These are phyloP conservation scores for Eupithecia abbreviata DNA, from an alignment of 2,888 invertebrate genomes.

Conservation along the genomic window DNA sequence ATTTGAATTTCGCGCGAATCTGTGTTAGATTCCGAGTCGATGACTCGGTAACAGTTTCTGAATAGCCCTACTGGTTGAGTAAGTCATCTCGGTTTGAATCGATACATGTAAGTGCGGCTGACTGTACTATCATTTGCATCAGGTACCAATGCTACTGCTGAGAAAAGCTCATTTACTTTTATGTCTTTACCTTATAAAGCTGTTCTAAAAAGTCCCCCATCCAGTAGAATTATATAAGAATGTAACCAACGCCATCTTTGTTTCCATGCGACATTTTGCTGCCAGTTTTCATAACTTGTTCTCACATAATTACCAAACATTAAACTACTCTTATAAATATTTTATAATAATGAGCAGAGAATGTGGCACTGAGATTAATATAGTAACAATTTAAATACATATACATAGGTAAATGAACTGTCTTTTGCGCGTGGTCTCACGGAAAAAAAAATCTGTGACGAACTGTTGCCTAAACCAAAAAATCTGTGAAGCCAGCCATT, in stretches of 20 bases:
- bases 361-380: neutral
- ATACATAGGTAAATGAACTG: neutral
- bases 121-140: constrained; percentile 1
- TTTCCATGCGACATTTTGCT: neutral
- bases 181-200: constrained; percentile 20
- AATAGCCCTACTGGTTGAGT: neutral
- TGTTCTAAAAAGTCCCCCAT: constrained; percentile 6
- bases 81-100: neutral
- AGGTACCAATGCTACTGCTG: neutral
- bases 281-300: constrained; percentile 11
- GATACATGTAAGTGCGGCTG: neutral
- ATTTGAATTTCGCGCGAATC: no score
- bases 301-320: constrained; percentile 7
- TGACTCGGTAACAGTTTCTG: no score
- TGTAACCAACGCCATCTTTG: neutral
- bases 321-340: constrained; percentile 7
- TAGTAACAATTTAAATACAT: neutral
- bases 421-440: neutral
- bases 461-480: no score
- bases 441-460: no score
- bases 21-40: no score
- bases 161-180: constrained; percentile 13
- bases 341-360: neutral
- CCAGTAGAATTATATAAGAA: constrained; percentile 14
- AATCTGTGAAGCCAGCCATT: neutral